Evolutionary conservation across 2,888 invertebrate species (phyloP).

Genomic region (Capitulum mitella): DNA sequence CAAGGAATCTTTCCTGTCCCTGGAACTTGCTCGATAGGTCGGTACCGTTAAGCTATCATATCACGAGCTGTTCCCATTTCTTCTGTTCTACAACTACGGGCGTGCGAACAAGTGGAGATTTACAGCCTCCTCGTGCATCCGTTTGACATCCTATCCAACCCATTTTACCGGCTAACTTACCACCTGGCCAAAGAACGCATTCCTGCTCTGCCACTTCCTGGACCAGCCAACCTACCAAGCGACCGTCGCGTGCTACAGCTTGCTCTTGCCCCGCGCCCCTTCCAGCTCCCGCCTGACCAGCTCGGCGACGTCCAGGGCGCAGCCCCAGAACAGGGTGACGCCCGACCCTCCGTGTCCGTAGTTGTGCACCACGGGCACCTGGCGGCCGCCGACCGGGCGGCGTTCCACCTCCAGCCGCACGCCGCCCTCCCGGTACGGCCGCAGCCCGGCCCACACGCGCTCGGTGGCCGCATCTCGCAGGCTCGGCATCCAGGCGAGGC

Average conservation of each 20-base stretch:
- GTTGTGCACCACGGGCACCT: slow-evolving; percentile 63
- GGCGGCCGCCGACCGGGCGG: slow-evolving; percentile 29
- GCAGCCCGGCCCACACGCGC: slow-evolving; percentile 69
- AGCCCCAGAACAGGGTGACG: slow-evolving; percentile 73
- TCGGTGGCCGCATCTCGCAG: slow-evolving; percentile 52
- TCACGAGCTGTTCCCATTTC: no score
- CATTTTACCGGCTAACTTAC: no score
- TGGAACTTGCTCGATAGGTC: no score
- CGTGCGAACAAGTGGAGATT: no score
- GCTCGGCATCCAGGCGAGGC: slow-evolving; percentile 35
- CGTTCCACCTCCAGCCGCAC: slow-evolving; percentile 45
- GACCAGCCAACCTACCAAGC: no score
- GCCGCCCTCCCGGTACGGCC: slow-evolving; percentile 62
- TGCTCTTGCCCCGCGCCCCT: neutral
- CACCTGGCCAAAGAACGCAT: no score
- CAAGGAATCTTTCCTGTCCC: no score
- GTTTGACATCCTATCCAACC: no score
- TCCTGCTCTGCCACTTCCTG: no score
- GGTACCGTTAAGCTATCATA: no score
- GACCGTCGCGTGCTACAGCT: neutral
- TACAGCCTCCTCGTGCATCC: no score
- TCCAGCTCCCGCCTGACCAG: neutral
- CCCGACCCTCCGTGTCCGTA: slow-evolving; percentile 95
- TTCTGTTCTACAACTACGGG: no score
- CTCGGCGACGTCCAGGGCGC: slow-evolving; percentile 58